These are phyloP conservation scores for Metalampra italica DNA, from an alignment of 2,888 invertebrate species.

Conservation along the genomic window DNA sequence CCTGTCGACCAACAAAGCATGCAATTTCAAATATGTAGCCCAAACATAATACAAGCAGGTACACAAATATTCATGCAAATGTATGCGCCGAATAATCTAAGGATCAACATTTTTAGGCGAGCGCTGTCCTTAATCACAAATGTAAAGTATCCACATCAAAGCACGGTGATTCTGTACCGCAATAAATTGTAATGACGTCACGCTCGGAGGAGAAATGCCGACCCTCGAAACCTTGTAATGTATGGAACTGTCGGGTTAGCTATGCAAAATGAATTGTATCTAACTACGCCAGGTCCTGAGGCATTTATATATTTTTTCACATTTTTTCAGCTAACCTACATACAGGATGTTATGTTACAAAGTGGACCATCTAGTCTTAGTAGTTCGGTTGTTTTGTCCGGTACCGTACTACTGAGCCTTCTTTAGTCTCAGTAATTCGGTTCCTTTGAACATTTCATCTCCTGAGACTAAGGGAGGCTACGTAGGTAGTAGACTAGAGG, in stretches of 20 bases:
- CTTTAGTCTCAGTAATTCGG: too few relatives aligned
- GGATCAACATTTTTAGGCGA: background rate
- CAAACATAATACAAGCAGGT: too few relatives aligned
- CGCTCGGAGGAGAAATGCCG: background rate
- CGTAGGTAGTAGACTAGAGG: too few relatives aligned
- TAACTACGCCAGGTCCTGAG: background rate
- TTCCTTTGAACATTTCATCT: too few relatives aligned
- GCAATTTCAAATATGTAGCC: too few relatives aligned
- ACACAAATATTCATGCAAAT: too few relatives aligned
- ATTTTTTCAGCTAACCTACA: background rate
- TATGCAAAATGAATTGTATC: constrained; percentile 13
- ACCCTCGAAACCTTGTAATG: background rate
- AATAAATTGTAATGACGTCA: constrained; percentile 14
- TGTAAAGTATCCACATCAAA: constrained; percentile 1
- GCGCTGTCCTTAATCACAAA: background rate
- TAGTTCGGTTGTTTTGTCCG: too few relatives aligned
- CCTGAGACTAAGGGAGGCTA: too few relatives aligned
- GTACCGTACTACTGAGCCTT: too few relatives aligned
- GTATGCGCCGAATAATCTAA: background rate
- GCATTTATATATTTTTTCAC: background rate
- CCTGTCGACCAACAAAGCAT: too few relatives aligned
- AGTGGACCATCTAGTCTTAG: too few relatives aligned
- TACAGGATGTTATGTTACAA: too few relatives aligned
- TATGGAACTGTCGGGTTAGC: constrained; percentile 2
- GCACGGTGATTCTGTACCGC: constrained; percentile 3